Evolutionary conservation across 2,113 vertebrate genomes (phyloP).

Genomic region (Heterotis niloticus): DNA sequence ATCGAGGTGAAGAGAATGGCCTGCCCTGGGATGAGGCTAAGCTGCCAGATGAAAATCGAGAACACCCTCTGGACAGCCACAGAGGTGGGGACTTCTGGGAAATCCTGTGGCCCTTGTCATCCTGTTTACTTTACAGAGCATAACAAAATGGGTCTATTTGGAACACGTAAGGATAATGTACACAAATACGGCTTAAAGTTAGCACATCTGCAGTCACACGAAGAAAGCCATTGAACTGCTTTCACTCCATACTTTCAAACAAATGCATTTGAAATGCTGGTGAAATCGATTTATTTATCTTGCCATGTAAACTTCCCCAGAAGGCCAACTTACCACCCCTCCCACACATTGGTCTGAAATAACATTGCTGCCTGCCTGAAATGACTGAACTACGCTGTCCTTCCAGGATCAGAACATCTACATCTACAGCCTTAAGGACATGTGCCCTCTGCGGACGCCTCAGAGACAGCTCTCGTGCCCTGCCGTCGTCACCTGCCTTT

Average conservation of each 20-base stretch:
- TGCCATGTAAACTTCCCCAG: neutral
- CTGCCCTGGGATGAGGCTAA: conserved; percentile 80
- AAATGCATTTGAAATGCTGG: neutral
- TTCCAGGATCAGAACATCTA: conserved; percentile 88
- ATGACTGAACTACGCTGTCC: conserved; percentile 25
- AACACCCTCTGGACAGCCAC: conserved; percentile 87
- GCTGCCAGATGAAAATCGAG: conserved; percentile 84
- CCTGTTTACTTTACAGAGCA: neutral
- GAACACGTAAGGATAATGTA: neutral
- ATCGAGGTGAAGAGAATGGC: conserved; percentile 82
- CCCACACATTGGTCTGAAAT: neutral
- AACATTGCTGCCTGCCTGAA: neutral
- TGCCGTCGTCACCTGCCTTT: conserved; percentile 81
- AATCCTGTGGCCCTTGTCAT: neutral
- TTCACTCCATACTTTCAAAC: neutral
- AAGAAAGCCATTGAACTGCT: neutral
- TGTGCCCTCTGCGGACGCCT: conserved; percentile 86
- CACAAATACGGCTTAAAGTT: neutral
- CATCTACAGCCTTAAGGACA: conserved; percentile 89
- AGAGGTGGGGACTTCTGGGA: conserved; percentile 64
- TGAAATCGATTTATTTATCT: neutral
- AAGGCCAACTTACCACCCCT: neutral
- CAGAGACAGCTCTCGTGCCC: conserved; percentile 82
- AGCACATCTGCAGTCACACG: neutral
- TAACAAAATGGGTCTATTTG: neutral